phyloP scores from a whole-genome alignment of 37 sponge, comb jelly and placozoan species.

The Oopsacas minuta region DNA sequence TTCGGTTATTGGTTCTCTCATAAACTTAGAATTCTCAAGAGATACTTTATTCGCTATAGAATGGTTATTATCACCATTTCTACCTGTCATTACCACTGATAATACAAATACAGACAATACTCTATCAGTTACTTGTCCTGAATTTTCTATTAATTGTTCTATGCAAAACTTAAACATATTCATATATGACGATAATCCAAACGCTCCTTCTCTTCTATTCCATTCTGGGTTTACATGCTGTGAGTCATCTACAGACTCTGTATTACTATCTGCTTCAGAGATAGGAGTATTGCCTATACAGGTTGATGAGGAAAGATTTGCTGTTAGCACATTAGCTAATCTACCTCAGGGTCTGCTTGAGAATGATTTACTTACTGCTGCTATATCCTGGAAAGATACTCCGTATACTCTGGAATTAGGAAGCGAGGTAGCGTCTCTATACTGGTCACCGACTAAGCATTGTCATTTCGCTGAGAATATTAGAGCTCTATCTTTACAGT shows the following conservation, averaged over 20 bases:
- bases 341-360: not conserved
- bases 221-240: not conserved
- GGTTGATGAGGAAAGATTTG: not conserved
- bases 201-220: not conserved
- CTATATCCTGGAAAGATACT: not conserved
- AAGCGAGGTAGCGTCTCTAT: not conserved
- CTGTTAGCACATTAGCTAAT: not conserved
- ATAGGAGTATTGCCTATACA: not conserved
- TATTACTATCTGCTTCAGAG: not conserved
- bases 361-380: not conserved
- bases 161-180: not conserved
- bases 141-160: not conserved
- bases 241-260: not conserved
- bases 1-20: not conserved
- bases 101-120: not conserved
- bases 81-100: not conserved
- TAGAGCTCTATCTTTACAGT: not conserved
- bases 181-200: not conserved
- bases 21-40: not conserved
- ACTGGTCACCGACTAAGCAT: slow-evolving; percentile 5
- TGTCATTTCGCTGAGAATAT: not conserved
- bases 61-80: not conserved
- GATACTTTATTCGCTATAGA: not conserved
- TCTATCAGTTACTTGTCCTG: not conserved
- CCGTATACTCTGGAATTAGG: not conserved